Evolutionary conservation across 2,113 vertebrate genomes (phyloP).

Genomic region (Spea bombifrons): DNA sequence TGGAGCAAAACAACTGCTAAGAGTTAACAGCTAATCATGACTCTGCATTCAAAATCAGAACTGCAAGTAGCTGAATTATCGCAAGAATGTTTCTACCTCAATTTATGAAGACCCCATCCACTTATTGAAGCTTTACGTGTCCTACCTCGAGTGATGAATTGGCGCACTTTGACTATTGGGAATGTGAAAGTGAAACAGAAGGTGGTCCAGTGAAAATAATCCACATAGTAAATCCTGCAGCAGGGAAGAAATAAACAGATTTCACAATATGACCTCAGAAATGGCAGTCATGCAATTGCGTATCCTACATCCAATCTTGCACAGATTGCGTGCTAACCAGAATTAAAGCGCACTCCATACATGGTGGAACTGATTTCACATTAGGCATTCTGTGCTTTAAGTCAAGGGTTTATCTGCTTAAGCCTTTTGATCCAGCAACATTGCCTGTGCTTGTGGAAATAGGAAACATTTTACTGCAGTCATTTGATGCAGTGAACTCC

Average conservation of each 20-base stretch:
- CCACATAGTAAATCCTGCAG: conserved; percentile 61
- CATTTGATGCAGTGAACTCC: conserved; percentile 68
- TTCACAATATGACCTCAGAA: conserved; percentile 80
- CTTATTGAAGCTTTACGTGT: conserved; percentile 30
- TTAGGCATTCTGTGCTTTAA: conserved; percentile 62
- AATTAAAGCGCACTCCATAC: conserved; percentile 55
- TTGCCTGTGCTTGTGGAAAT: conserved; percentile 63
- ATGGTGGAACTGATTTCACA: conserved; percentile 62
- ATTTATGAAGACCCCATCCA: conserved; percentile 51
- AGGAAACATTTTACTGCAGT: conserved; percentile 70
- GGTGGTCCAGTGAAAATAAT: conserved; percentile 53
- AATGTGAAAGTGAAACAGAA: conserved; percentile 9
- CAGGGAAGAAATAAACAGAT: conserved; percentile 70
- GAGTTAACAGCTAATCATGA: conserved; percentile 49
- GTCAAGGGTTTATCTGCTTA: conserved; percentile 59
- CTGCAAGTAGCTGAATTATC: conserved; percentile 42
- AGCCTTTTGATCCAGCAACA: conserved; percentile 60
- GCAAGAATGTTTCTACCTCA: conserved; percentile 53
- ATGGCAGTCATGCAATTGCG: conserved; percentile 61
- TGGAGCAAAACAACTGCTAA: neutral
- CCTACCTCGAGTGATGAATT: conserved; percentile 65
- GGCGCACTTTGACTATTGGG: conserved; percentile 3
- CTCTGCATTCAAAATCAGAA: conserved; percentile 50
- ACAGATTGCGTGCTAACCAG: conserved; percentile 61
- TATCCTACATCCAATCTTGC: conserved; percentile 57